Percentiles rank a stretch among this genome's conserved stretches.
Evolutionary conservation across 2,888 invertebrate genomes (phyloP).

Genomic region (Parnassius smintheus): DNA sequence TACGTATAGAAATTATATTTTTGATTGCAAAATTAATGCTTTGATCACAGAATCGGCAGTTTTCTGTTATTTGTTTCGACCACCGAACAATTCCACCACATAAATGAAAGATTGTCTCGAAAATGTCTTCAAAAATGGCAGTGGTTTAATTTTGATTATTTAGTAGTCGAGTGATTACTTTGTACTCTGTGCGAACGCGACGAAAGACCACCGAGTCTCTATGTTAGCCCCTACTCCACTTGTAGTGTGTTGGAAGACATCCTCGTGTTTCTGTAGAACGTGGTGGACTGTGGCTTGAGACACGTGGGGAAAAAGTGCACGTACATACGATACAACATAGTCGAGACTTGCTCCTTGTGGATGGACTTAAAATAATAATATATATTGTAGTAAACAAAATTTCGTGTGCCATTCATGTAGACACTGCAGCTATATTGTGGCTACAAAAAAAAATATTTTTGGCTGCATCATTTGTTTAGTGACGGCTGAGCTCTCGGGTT

Average conservation of each 20-base stretch:
- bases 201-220: constrained; percentile 93
- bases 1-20: background rate
- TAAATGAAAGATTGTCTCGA: background rate
- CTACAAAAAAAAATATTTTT: constrained; percentile 4
- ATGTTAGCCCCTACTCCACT: constrained; percentile 92
- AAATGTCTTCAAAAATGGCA: background rate
- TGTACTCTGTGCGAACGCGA: constrained; percentile 78
- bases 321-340: constrained; percentile 94
- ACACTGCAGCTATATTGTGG: too few relatives aligned
- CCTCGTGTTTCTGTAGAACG: constrained; percentile 88
- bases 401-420: too few relatives aligned
- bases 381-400: background rate
- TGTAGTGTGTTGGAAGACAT: constrained; percentile 89
- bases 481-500: too few relatives aligned
- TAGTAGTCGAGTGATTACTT: background rate
- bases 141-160: background rate
- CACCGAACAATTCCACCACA: background rate
- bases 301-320: constrained; percentile 87
- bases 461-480: too few relatives aligned
- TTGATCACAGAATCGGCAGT: background rate
- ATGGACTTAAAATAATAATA: constrained; percentile 85
- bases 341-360: constrained; percentile 95
- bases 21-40: background rate
- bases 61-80: background rate
- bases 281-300: constrained; percentile 88